Conservation (phyloP, 1,140 invertebrate species). For the Melanaphis sacchari region DNA sequence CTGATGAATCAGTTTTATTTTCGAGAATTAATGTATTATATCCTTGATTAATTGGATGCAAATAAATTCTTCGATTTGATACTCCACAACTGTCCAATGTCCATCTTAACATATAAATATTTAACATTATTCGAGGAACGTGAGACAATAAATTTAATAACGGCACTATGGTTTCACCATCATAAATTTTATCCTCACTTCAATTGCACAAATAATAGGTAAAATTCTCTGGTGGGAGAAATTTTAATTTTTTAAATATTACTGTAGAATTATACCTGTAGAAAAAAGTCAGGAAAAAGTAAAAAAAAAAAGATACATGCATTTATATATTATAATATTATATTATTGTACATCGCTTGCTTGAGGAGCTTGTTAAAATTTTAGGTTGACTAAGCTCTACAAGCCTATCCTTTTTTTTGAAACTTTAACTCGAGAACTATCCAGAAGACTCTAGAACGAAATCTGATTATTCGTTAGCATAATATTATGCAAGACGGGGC, state of each 20-base stretch:
- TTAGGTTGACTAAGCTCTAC: not conserved
- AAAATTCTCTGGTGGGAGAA: too few species aligned
- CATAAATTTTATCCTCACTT: too few species aligned
- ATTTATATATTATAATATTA: not conserved
- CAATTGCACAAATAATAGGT: too few species aligned
- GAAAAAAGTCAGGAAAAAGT: not conserved
- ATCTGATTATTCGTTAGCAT: not conserved
- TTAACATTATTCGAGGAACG: not conserved
- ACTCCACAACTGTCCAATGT: too few species aligned
- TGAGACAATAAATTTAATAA: not conserved
- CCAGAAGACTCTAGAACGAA: not conserved
- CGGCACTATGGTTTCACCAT: not conserved
- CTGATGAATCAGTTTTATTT: not conserved
- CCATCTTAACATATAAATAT: not conserved
- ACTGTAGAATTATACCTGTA: too few species aligned
- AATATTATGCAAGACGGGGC: too few species aligned
- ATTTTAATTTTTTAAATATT: too few species aligned
- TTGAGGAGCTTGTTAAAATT: not conserved
- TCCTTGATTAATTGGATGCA: too few species aligned
- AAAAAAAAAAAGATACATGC: not conserved
- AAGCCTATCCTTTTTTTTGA: not conserved
- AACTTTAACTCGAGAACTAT: not conserved
- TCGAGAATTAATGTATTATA: not conserved
- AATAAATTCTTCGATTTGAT: not conserved
- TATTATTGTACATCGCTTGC: not conserved